Conservation (phyloP, 2,888 invertebrate species). For the Anodontia alba region DNA sequence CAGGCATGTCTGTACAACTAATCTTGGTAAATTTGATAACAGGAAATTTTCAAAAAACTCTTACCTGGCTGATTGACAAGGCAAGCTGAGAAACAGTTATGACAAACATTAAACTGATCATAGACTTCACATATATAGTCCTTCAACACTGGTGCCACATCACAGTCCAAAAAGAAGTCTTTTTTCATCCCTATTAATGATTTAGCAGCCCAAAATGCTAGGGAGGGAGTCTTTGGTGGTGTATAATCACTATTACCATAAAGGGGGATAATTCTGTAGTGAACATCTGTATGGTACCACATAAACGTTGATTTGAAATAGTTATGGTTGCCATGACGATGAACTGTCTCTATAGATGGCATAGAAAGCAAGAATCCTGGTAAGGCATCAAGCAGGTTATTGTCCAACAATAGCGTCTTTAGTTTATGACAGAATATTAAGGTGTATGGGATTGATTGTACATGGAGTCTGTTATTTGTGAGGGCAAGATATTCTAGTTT, state of each 20-base stretch:
- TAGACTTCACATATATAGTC: conserved; percentile 85
- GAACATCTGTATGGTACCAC: conserved; percentile 86
- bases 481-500: conserved; percentile 84
- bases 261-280: conserved; percentile 84
- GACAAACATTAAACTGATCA: conserved; percentile 84
- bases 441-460: conserved; percentile 85
- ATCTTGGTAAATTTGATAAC: too few species aligned
- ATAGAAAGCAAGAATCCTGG: conserved; percentile 85
- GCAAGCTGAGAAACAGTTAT: conserved; percentile 81
- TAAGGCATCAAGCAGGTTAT: conserved; percentile 86
- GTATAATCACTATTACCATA: conserved; percentile 63
- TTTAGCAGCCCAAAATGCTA: conserved; percentile 84
- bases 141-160: conserved; percentile 83
- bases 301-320: conserved; percentile 86
- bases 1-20: too few species aligned
- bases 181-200: conserved; percentile 84
- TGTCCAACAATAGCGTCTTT: conserved; percentile 84
- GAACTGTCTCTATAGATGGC: conserved; percentile 85
- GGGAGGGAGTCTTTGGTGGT: conserved; percentile 62
- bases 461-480: conserved; percentile 85
- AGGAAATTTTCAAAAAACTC: too few species aligned
- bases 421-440: conserved; percentile 84
- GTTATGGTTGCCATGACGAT: conserved; percentile 86
- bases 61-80: conserved; percentile 82
- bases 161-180: conserved; percentile 83